Conservation (phyloP, 2,113 vertebrate genomes). For the Syrrhaptes paradoxus region DNA sequence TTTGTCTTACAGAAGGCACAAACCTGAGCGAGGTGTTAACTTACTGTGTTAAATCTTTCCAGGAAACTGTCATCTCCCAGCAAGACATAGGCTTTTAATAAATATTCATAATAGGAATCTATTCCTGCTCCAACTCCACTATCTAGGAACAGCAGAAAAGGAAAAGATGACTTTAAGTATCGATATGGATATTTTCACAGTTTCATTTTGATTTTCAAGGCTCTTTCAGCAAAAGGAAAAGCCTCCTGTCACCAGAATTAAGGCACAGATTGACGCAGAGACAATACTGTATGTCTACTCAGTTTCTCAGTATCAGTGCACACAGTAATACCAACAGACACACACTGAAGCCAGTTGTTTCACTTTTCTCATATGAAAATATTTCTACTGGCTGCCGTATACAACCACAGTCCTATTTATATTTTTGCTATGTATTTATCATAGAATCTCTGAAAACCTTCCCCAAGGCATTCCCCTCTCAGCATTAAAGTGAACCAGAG, state of each 20-base stretch:
- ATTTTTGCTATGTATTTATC: neutral
- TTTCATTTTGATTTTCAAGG: neutral
- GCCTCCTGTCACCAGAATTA: neutral
- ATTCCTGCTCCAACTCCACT: constrained; percentile 98
- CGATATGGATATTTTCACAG: neutral
- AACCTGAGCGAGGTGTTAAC: constrained; percentile 58
- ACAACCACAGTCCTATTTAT: neutral
- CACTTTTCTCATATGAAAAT: neutral
- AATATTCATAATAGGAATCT: constrained; percentile 98
- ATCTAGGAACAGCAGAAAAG: constrained; percentile 76
- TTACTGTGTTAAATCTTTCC: constrained; percentile 97
- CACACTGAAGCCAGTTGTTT: neutral
- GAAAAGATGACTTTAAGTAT: neutral
- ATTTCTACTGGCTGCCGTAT: neutral
- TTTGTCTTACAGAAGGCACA: neutral
- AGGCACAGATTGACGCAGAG: neutral
- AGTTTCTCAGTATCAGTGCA: neutral
- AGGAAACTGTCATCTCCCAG: constrained; percentile 95
- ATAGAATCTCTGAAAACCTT: neutral
- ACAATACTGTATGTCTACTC: neutral
- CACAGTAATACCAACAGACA: neutral
- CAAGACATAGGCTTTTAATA: constrained; percentile 96
- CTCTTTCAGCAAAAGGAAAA: neutral
- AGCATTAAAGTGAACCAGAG: neutral
- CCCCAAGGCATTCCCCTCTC: neutral